Percentiles rank a stretch among this genome's conserved stretches.
Conservation (phyloP, 92 coral and sea anemone genomes). For the Micromussa lordhowensis region DNA sequence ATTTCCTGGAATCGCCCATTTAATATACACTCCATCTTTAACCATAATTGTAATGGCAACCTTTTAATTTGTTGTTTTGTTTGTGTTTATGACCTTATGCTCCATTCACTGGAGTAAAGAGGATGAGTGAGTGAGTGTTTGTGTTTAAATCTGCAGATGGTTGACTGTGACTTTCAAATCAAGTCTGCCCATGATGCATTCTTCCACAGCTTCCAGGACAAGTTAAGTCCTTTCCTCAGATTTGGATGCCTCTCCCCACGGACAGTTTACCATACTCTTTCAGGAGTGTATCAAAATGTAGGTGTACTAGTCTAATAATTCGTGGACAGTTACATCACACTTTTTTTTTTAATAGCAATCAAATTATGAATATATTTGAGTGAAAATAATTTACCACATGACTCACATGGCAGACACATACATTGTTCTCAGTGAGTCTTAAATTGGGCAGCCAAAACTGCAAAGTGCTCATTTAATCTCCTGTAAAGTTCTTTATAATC, state of each 20-base stretch:
- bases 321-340: not conserved
- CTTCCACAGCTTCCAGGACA: slow-evolving; percentile 51
- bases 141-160: slow-evolving; percentile 29
- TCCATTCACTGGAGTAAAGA: too few species aligned
- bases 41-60: not conserved
- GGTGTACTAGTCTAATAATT: not conserved
- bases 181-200: slow-evolving; percentile 22
- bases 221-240: slow-evolving; percentile 82
- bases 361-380: not conserved
- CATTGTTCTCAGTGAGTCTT: too few species aligned
- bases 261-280: slow-evolving; percentile 61
- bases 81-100: too few species aligned
- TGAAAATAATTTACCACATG: not conserved
- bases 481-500: too few species aligned
- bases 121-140: too few species aligned
- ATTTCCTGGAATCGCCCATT: too few species aligned
- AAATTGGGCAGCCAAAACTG: too few species aligned
- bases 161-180: slow-evolving; percentile 46
- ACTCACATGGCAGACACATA: not conserved
- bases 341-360: not conserved
- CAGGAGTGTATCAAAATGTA: slow-evolving; percentile 64
- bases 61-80: not conserved
- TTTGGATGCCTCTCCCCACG: slow-evolving; percentile 92
- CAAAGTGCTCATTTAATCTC: too few species aligned
- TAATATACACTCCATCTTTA: too few species aligned